phyloP scores from a whole-genome alignment of 2,797 vertebrate species.

The Cossypha dichroa region DNA sequence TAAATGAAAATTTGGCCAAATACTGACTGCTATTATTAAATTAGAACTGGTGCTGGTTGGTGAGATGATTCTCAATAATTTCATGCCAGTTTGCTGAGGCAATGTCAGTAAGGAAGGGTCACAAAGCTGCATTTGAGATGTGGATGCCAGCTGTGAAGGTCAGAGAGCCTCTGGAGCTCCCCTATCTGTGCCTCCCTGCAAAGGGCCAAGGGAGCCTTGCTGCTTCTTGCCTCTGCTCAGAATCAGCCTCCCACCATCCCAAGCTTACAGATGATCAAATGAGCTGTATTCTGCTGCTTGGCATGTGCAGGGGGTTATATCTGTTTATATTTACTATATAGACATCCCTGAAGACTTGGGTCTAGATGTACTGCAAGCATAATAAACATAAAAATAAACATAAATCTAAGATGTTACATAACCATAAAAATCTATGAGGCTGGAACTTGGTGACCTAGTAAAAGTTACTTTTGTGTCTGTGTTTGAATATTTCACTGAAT shows the following conservation, averaged over 20 bases:
- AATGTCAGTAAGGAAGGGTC: not conserved
- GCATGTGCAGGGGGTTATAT: not conserved
- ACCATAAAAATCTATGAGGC: not conserved
- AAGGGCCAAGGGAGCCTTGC: not conserved
- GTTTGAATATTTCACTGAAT: not conserved
- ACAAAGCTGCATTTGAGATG: not conserved
- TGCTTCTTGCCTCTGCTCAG: not conserved
- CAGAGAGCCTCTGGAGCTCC: not conserved
- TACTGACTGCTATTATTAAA: not conserved
- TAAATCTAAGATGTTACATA: not conserved
- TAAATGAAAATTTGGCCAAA: not conserved
- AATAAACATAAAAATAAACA: not conserved
- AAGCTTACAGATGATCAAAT: not conserved
- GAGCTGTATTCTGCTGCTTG: not conserved
- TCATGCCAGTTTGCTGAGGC: not conserved
- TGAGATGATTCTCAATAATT: not conserved
- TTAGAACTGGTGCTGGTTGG: not conserved
- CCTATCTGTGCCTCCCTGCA: not conserved
- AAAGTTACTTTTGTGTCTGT: not conserved
- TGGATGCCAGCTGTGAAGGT: fast-evolving
- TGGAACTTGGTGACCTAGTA: not conserved
- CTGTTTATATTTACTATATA: not conserved
- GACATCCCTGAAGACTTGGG: not conserved
- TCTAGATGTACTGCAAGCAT: not conserved
- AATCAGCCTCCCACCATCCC: fast-evolving